Evolutionary conservation across 1,140 invertebrate species (phyloP), one percentile per base, ranked within the genome.

Genomic region (Nasonia vitripennis): DNA sequence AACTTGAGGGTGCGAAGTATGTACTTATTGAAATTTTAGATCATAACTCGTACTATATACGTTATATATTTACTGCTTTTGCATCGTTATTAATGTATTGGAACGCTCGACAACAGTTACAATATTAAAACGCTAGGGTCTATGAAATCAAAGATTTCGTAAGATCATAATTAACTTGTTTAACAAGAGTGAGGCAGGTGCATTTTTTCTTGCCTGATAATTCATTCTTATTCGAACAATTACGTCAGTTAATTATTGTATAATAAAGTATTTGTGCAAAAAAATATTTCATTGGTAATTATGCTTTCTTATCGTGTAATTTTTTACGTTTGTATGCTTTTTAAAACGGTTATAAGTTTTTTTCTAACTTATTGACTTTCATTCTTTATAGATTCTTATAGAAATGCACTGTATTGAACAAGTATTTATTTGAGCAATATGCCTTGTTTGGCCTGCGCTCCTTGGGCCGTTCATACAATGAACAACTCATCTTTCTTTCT

Each of bases 21-120:
- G 70, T 82, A 74, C 70, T 82, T 82, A 74, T 82, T 73, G 41
- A 48, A 74, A 74, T 75, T 75, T 62, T 62, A 62, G 55, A 62
- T 62, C 55, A 62, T 14, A n/a, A 31, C 12, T 34, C n/a, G 37
- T n/a, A 55, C 23, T 34, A 27, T 71, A 71, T 37, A 48, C n/a
- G 27, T 73, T 73, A 27, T 45, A 80, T 41, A 80, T 23, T 31
- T 51, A 77, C 37, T 20, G 55, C 55, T 62, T 62, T 62, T 62
- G 17, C 17, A 62, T 20, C 55, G 14, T 62, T 62, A 62, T 62
- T 62, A 9, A 62, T 62, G 7, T n/a, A 62, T n/a, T 62, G 55
- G 17, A 62, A 62, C 55, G 17, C 20, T 14, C 17, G 14, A 62
- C 55, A 62, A n/a, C 55, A 20, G 55, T 20, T 62, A 62, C 55